A percentile compares a stretch with the other conserved stretches of the same genome.
These are phyloP conservation scores for Terrapene triunguis DNA, from an alignment of 2,113 vertebrate genomes.

Conservation along the genomic window DNA sequence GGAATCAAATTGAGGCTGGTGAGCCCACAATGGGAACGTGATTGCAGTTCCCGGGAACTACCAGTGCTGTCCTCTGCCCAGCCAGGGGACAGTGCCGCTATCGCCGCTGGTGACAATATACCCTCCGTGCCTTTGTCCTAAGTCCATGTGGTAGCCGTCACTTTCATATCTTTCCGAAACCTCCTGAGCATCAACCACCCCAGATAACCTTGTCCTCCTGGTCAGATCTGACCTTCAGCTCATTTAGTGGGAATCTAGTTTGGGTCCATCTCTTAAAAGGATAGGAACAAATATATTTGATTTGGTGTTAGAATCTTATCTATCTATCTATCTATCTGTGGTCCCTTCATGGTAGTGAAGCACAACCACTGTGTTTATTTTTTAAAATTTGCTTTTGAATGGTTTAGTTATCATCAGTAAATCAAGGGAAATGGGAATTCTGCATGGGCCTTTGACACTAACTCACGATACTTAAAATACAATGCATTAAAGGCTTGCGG, in stretches of 20 bases:
- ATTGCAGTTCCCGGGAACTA: accelerated
- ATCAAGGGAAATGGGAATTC: accelerated
- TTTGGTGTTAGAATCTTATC: not conserved
- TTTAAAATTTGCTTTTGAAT: accelerated
- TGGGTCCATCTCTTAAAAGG: not conserved
- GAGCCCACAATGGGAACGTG: not conserved
- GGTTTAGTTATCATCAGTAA: not conserved
- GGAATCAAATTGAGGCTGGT: not conserved
- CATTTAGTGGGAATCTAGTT: not conserved
- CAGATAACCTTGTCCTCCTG: not conserved
- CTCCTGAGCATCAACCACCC: not conserved
- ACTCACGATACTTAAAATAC: not conserved
- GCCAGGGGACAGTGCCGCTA: not conserved
- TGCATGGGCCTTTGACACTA: not conserved
- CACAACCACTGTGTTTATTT: not conserved
- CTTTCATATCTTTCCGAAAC: not conserved
- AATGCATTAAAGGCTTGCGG: not conserved
- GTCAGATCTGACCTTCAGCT: not conserved
- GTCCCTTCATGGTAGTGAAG: accelerated
- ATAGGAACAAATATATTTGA: not conserved
- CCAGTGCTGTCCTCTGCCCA: not conserved
- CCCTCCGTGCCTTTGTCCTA: not conserved
- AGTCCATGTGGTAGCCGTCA: not conserved
- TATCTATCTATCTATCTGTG: not conserved
- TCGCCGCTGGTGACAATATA: not conserved